Base-by-base conservation (phyloP, 2,797 vertebrate genomes). In the Sebastes cheni region DNA sequence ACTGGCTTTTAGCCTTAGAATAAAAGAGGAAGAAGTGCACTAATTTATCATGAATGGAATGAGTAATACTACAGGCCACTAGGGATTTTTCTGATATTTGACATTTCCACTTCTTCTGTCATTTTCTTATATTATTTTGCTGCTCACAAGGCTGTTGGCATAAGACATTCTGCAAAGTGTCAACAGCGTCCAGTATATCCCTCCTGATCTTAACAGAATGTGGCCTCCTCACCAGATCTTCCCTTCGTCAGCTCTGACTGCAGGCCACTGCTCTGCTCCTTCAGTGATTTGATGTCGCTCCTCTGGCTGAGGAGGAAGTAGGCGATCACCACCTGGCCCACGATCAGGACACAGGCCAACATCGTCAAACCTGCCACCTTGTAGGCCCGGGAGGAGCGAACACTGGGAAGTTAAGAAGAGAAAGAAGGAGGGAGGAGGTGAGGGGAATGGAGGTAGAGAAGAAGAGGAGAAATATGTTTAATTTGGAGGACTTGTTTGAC, bases 271-370 rank as follows among this genome's bases (percentile, higher is more conserved):
- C 86, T 93, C 29, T 89, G 94, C 69, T 93, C 89, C 22, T 94
- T 90, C 88, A 98, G 95, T 39, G 94, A 91, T 77, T 87, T 89
- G 90, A 98, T 96, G 87, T 95, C 95, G 25, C 54, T 81, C 0
- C 82, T 94, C 84, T 99, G 97, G 88, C 92, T 95, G 82, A 96
- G 90, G 67, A 97, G 88, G 67, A 97, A 97, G 94, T 97, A 98
- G 83, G 94, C 42, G 0, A 95, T 96, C 79, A 97, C 89, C 0
- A 92, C 97, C 93, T 99, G 98, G 74, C 97, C 96, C 0, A 86
- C 96, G 1, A 99, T 92, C 70, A 99, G 97, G 82, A 97, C 85
- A 2, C 94, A 93, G 39, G 96, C 97, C 91, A 99, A 81, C 88
- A 98, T 74, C 23, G 97, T 96, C 3, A 98, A 14, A 0, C 94